Conservation (phyloP, 2,797 vertebrate species). For the Megaceryle alcyon region DNA sequence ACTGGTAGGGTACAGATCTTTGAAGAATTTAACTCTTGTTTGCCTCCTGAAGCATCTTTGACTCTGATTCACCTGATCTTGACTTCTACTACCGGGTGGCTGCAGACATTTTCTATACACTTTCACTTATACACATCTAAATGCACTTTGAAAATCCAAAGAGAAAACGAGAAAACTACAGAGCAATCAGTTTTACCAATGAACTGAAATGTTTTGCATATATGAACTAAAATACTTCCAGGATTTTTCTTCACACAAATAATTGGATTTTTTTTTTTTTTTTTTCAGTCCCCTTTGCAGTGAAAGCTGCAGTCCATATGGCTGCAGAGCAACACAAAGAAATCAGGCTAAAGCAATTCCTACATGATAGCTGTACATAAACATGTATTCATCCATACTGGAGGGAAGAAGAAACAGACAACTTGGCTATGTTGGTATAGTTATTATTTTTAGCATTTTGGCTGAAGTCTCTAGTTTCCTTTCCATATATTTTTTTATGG, state of each 20-base stretch:
- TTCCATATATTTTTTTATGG: slow-evolving; percentile 8
- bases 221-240: neutral
- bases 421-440: neutral
- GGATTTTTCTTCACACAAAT: neutral
- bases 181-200: neutral
- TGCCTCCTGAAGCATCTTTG: neutral
- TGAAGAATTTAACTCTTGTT: neutral
- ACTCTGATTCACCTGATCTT: neutral
- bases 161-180: neutral
- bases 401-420: slow-evolving; percentile 39
- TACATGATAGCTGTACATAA: slow-evolving; percentile 1
- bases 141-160: neutral
- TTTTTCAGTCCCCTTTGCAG: neutral
- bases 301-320: neutral
- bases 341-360: neutral
- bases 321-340: neutral
- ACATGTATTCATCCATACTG: neutral
- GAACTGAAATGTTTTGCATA: neutral
- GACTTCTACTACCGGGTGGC: neutral
- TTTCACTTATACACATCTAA: neutral
- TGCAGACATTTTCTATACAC: neutral
- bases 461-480: slow-evolving; percentile 14
- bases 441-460: slow-evolving; percentile 57
- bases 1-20: neutral
- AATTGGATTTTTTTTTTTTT: neutral